Percentiles rank a stretch among this genome's conserved stretches.
phyloP scores from a whole-genome alignment of 2,888 invertebrate species.

The Megastigmus dorsalis region DNA sequence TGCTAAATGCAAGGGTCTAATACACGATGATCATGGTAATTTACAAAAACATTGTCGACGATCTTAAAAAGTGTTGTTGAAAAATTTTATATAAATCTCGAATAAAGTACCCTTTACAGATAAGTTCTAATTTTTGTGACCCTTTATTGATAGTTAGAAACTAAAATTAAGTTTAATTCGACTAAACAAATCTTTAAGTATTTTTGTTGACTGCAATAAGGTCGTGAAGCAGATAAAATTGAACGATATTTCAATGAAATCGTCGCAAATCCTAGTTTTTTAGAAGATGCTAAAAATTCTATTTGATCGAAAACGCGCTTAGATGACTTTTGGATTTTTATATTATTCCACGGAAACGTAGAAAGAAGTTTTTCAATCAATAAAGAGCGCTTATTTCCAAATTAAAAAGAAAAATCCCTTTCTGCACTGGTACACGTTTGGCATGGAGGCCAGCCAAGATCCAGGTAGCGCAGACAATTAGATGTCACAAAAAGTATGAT shows the following conservation, averaged over 20 bases:
- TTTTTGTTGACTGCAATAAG: no score
- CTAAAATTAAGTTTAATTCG: background rate
- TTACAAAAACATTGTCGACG: slow-evolving; percentile 24
- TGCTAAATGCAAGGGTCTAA: background rate
- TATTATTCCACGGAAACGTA: background rate
- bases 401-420: slow-evolving; percentile 1
- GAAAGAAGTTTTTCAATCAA: slow-evolving; percentile 1
- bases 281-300: no score
- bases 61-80: slow-evolving; percentile 6
- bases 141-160: slow-evolving; percentile 1
- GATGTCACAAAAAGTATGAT: background rate
- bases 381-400: background rate
- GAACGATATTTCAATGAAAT: no score
- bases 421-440: background rate
- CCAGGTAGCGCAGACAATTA: background rate
- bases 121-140: background rate
- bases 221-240: no score
- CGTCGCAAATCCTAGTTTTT: background rate
- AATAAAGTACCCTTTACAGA: background rate
- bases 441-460: slow-evolving; percentile 3
- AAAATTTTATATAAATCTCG: slow-evolving; percentile 33
- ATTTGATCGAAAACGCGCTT: no score
- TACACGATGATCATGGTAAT: background rate
- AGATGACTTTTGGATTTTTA: background rate
- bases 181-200: no score